Evolutionary conservation across 2,797 vertebrate species (phyloP), one percentile per base, ranked within the genome.

Genomic region (Molossus alvarezi): DNA sequence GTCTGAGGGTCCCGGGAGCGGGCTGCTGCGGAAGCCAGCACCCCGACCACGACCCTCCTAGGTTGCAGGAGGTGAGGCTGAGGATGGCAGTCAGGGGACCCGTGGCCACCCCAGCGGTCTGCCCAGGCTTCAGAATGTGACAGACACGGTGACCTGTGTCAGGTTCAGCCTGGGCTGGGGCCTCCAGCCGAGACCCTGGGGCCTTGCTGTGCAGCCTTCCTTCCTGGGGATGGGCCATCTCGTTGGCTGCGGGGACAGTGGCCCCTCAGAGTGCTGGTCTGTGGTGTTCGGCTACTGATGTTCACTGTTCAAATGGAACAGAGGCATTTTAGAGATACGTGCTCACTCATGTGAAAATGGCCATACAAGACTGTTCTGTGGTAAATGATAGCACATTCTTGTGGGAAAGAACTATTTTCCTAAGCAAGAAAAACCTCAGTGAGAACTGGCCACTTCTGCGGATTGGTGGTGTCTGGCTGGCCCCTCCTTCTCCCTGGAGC

Each of bases 381-480:
- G 48, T 25, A 48, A 25, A 29, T 0, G 5, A 12, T 21, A 25
- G n/a, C 14, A 55, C 8, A 1, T 7, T 79, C 65, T 67, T 60
- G 41, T 57, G 37, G 14, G 37, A 41, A 76, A 67, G 17, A 79
- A 41, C 20, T 23, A 1, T 48, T 37, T 86, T 73, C n/a, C 53
- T 76, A 51, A 92, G 55, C 45, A 71, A 48, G 67, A 29, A n/a
- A 60, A 37, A 27, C 9, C 4, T 29, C 9, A 57, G 23, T 6
- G 25, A 45, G 6, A 29, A 76, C 8, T 10, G 69, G 29, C 25
- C 3, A 0, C 7, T n/a, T 7, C 9, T 1, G 25, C 65, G n/a
- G 0, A 7, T 48, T 41, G 72, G 17, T 53, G 15, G 18, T 27
- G 4, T n/a, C 33, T 3, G 60, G 0, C 33, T n/a, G 5, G 0